Base-by-base conservation (phyloP, 2,797 vertebrate genomes). In the Agapornis canus region DNA sequence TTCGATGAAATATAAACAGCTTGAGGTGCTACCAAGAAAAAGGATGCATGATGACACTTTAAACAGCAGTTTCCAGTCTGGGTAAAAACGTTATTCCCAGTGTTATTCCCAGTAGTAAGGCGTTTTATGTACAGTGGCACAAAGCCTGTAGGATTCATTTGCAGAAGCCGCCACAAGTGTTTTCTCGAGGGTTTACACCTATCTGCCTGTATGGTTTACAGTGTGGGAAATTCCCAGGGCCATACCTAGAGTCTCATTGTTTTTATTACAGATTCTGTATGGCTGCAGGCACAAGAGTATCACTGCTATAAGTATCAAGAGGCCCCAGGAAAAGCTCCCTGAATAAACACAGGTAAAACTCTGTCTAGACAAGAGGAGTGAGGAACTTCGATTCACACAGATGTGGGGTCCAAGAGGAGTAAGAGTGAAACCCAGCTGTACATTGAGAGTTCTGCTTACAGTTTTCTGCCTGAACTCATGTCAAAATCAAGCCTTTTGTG, bases 201-300 rank as follows among this genome's bases (percentile, higher is more conserved):
- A 6, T 32, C 76, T 83, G 76, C 54, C 81, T 66, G 76, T 29
- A 57, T 7, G 4, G 57, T 82, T 92, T 54, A 56, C 19, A 72
- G 54, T 22, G 69, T n/a, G 85, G 59, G 52, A 19, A 95, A 91
- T 95, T 95, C 93, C 91, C 94, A 96, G 39, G 69, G 89, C 94
- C 72, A 63, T 69, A 63, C 25, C 94, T 59, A 59, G 86, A 23
- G 2, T 27, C 79, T 91, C 76, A n/a, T 65, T 86, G 76, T 64
- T 78, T 95, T 92, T 75, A 75, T 89, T 78, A 35, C 72, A 91
- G 61, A 61, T 73, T 83, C 40, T 76, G 31, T 65, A 42, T 76
- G 76, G 92, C 92, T 93, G 32, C 72, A 71, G 86, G 89, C 92
- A 69, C 84, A 54, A 57, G 70, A 69, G 69, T 9, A 31, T 82